Evolutionary conservation across 2,888 invertebrate species (phyloP).

Genomic region (Scaptomyza cyrtandrae): DNA sequence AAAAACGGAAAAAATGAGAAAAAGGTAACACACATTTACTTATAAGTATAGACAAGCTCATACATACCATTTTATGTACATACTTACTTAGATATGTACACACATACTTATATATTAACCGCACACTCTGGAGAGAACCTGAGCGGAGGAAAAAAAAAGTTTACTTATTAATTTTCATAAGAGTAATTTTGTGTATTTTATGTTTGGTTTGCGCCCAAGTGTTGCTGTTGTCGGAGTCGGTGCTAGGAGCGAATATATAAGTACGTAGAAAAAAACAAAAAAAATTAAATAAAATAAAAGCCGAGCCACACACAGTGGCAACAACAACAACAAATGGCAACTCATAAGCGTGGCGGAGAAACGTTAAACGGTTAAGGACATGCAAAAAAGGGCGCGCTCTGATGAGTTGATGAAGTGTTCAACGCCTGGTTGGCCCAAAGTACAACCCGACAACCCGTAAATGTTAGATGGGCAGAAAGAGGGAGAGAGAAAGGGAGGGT

Average conservation of each 20-base stretch:
- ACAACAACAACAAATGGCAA: conserved; percentile 64
- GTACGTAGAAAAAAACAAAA: conserved; percentile 7
- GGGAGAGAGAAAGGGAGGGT: no score
- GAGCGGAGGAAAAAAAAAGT: conserved; percentile 64
- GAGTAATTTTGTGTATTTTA: conserved; percentile 82
- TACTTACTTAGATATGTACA: conserved; percentile 5
- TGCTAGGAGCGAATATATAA: conserved; percentile 33
- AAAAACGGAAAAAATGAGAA: conserved; percentile 8
- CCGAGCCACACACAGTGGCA: conserved; percentile 34
- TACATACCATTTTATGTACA: conserved; percentile 21
- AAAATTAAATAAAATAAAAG: conserved; percentile 15
- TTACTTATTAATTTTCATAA: conserved; percentile 83
- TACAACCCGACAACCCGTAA: background rate
- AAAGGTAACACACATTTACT: conserved; percentile 21
- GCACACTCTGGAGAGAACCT: conserved; percentile 49
- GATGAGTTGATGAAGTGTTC: conserved; percentile 80
- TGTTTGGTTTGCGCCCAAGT: conserved; percentile 52
- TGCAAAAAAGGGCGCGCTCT: conserved; percentile 79
- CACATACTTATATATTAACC: conserved; percentile 4
- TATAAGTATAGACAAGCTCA: conserved; percentile 1
- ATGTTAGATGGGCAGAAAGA: background rate
- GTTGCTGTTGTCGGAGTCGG: conserved; percentile 12
- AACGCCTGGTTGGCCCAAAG: conserved; percentile 69
- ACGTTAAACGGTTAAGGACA: conserved; percentile 78
- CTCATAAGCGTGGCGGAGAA: conserved; percentile 58